Base-by-base conservation (phyloP, 2,888 invertebrate species). In the Rapana venosa region DNA sequence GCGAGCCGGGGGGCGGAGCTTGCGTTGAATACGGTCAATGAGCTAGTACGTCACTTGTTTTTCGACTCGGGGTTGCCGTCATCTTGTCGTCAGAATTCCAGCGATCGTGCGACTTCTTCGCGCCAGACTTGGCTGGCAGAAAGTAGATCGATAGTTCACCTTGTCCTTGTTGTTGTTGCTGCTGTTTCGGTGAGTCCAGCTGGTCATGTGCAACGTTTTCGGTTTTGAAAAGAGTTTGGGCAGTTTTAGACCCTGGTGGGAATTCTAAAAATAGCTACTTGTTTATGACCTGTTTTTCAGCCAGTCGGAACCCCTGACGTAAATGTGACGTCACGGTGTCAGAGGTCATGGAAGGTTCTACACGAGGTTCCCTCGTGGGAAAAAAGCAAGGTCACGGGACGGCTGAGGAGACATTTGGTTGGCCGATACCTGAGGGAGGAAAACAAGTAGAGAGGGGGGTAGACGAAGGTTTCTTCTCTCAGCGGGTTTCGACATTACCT, bases 31-130 rank as follows among this genome's bases (percentile, higher is more conserved):
- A 83, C 79, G 88, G 88, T 61, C 74, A 74, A 35, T 56, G 79
- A 56, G 88, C 47, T 47, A 77, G 58, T 32, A 89, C 87, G 90
- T 87, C 87, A 90, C 86, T 86, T 89, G 89, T 89, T 89, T n/a
- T 89, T 86, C 77, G 85, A 83, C 74, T n/a, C 11, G 30, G 36
- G 74, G 74, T 81, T 88, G 79, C 58, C 56, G 32, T n/a, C 56
- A 26, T 35, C 26, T 74, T n/a, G 11, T 74, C 32, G 77, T 79
- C 77, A 79, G 77, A 32, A 36, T 77, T 26, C 74, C 17, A 77
- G 8, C 79, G n/a, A 20, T 30, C 30, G 47, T 35, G 36, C 20
- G n/a, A 32, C 36, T 81, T 22, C 32, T 35, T 26, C 32, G n/a
- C 13, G 13, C 26, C 74, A 30, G 36, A 47, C 30, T n/a, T 22